Percentiles rank a stretch among this genome's conserved stretches.
Evolutionary conservation across 2,797 vertebrate species (phyloP).

Genomic region (Antennarius maculatus): DNA sequence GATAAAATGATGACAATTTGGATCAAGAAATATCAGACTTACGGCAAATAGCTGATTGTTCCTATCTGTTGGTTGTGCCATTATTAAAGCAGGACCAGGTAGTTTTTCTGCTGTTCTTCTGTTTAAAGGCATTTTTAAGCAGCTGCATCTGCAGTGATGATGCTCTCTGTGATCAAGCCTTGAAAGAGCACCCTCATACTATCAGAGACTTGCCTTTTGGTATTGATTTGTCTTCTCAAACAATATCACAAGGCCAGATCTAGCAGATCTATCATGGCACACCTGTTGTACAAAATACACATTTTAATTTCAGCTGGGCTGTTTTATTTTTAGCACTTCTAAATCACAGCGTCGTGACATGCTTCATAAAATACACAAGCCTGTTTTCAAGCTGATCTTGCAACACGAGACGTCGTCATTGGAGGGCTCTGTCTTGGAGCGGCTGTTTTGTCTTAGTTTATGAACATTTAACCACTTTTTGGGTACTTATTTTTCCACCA

Average conservation of each 20-base stretch:
- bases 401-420: conserved; percentile 24
- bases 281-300: conserved; percentile 1
- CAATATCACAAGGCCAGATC: not conserved
- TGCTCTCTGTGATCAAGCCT: too few species aligned
- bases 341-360: conserved; percentile 12
- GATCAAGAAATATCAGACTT: too few species aligned
- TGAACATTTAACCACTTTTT: conserved; percentile 41
- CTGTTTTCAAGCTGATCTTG: conserved; percentile 24
- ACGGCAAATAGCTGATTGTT: too few species aligned
- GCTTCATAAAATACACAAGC: conserved; percentile 9
- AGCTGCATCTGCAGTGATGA: too few species aligned
- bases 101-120: too few species aligned
- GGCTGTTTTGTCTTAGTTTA: conserved; percentile 22
- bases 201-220: not conserved
- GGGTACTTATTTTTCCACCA: conserved; percentile 33
- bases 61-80: too few species aligned
- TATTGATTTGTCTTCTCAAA: conserved; percentile 14
- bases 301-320: not conserved
- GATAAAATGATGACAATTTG: too few species aligned
- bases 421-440: conserved; percentile 11
- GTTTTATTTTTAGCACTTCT: not conserved
- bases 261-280: conserved; percentile 1
- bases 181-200: conserved; percentile 4
- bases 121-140: too few species aligned
- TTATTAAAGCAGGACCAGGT: too few species aligned